A percentile compares a stretch with the other conserved stretches of the same genome.
phyloP scores from a whole-genome alignment of 2,888 invertebrate species.

The Ormyrus rosae region DNA sequence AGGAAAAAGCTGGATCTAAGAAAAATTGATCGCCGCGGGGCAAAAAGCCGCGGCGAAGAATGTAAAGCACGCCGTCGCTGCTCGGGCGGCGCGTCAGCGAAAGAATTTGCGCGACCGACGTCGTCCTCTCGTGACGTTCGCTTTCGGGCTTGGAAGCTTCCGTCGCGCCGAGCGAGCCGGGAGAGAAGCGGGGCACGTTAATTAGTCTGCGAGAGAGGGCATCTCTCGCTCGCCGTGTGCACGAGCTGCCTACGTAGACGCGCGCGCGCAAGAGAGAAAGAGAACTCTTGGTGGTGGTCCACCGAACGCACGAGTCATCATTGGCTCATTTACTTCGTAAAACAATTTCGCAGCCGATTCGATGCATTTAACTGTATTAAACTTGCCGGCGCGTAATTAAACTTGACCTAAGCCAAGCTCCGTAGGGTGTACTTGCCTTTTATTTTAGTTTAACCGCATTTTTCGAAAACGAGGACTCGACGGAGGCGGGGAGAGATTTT shows the following conservation, averaged over 20 bases:
- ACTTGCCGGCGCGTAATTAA: slow-evolving; percentile 73
- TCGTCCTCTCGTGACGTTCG: slow-evolving; percentile 3
- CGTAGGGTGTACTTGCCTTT: background rate
- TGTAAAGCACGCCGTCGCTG: too few relatives aligned
- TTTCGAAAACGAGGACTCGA: too few relatives aligned
- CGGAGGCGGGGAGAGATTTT: too few relatives aligned
- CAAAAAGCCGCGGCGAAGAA: too few relatives aligned
- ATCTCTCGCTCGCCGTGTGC: background rate
- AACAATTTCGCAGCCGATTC: slow-evolving; percentile 71
- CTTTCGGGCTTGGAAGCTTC: background rate
- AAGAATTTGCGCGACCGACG: slow-evolving; percentile 7
- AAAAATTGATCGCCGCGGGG: too few relatives aligned
- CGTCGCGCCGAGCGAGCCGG: background rate
- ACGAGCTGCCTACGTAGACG: background rate
- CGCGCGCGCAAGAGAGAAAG: background rate
- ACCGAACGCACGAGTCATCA: slow-evolving; percentile 72
- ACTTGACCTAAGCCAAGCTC: slow-evolving; percentile 60
- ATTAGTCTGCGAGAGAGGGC: slow-evolving; percentile 5
- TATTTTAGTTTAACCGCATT: background rate
- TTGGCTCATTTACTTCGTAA: slow-evolving; percentile 74
- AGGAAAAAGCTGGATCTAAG: too few relatives aligned
- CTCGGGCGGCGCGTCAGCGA: background rate
- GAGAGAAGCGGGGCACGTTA: slow-evolving; percentile 8
- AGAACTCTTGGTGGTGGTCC: slow-evolving; percentile 66
- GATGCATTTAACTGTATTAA: slow-evolving; percentile 71